Conservation (phyloP, 2,113 vertebrate species). For the Labrus mixtus region DNA sequence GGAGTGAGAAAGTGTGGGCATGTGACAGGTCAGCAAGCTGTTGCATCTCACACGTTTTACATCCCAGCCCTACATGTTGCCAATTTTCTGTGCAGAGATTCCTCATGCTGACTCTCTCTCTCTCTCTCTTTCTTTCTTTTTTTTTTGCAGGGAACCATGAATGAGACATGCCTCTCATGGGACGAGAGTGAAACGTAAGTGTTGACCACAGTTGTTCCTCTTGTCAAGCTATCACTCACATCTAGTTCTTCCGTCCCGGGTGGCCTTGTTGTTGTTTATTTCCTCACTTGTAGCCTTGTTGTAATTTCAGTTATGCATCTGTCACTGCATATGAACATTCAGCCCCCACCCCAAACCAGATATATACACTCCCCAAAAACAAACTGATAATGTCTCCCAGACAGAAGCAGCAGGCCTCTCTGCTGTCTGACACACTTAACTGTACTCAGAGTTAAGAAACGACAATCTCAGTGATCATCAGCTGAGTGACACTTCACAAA, state of each 20-base stretch:
- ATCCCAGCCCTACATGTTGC: conserved; percentile 46
- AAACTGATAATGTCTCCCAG: conserved; percentile 27
- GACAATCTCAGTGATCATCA: conserved; percentile 23
- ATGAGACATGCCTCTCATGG: conserved; percentile 98
- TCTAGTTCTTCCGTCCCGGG: neutral
- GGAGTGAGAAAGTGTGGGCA: conserved; percentile 42
- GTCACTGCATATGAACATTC: conserved; percentile 28
- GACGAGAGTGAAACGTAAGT: conserved; percentile 94
- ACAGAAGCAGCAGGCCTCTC: conserved; percentile 9
- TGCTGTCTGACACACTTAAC: conserved; percentile 45
- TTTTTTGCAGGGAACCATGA: conserved; percentile 90
- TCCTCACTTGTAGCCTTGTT: neutral
- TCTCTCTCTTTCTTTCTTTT: too few species aligned
- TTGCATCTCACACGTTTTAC: conserved; percentile 67
- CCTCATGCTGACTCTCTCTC: conserved; percentile 52
- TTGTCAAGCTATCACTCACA: conserved; percentile 15
- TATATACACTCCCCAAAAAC: conserved; percentile 6
- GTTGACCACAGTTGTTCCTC: conserved; percentile 42
- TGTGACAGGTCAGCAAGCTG: conserved; percentile 55
- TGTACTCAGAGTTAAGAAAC: conserved; percentile 23
- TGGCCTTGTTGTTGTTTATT: conserved; percentile 41
- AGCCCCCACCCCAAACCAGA: neutral
- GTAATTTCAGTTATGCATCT: conserved; percentile 31
- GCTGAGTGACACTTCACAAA: conserved; percentile 46
- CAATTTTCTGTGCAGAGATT: conserved; percentile 33